Evolutionary conservation across 2,888 invertebrate genomes (phyloP).

Genomic region (Saturnia japonica): DNA sequence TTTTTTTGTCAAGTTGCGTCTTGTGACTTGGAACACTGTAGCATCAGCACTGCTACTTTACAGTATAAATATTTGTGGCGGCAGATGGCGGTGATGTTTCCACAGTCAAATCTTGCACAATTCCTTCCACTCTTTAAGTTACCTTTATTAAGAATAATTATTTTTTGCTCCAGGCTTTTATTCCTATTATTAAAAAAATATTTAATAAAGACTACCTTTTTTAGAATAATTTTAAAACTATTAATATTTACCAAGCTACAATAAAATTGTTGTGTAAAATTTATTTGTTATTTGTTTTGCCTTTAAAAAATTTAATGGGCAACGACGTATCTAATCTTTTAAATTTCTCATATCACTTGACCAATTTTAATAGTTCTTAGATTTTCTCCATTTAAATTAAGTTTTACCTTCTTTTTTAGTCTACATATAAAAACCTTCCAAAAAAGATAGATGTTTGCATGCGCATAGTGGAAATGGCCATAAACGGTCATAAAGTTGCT

Average conservation of each 20-base stretch:
- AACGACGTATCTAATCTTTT: not conserved
- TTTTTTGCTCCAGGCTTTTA: too few species aligned
- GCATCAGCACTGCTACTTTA: not conserved
- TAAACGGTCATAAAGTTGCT: slow-evolving; percentile 84
- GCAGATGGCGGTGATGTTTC: not conserved
- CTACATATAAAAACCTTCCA: slow-evolving; percentile 63
- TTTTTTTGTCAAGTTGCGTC: too few species aligned
- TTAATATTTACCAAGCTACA: not conserved
- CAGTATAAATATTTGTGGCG: not conserved
- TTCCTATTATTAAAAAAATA: too few species aligned
- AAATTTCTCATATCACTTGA: not conserved
- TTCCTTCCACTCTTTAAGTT: not conserved
- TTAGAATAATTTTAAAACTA: not conserved
- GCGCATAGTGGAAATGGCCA: slow-evolving; percentile 81
- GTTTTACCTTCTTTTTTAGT: slow-evolving; percentile 53
- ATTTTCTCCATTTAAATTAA: not conserved
- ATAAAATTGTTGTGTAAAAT: not conserved
- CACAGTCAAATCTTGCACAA: not conserved
- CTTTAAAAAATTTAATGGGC: too few species aligned
- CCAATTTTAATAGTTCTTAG: not conserved
- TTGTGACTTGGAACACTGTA: not conserved
- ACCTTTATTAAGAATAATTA: too few species aligned
- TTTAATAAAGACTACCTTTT: not conserved
- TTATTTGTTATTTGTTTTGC: too few species aligned
- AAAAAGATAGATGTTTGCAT: slow-evolving; percentile 68